Evolutionary conservation across 2,797 vertebrate species (phyloP), one percentile per base, ranked within the genome.

Genomic region (Clarias laeviceps): DNA sequence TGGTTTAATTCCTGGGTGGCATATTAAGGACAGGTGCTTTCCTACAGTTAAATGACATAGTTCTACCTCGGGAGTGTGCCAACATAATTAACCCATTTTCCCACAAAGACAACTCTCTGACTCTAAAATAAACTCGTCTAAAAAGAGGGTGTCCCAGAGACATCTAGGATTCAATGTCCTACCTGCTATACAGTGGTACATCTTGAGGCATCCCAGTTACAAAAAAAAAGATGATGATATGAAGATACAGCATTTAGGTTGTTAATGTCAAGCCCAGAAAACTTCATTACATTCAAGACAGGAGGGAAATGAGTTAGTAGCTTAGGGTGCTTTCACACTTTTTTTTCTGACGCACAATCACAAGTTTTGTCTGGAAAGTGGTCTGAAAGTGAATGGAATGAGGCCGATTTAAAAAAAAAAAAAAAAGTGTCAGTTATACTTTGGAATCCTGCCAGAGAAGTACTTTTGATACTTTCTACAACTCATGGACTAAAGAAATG

Each of bases 1-100:
- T 59, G 50, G 54, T 82, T 72, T 82, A 61, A 82, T 72, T 80
- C 79, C 61, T 80, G 79, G 62, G 62, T 80, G 62, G 62, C 74
- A 9, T 80, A 54, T 80, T 80, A 80, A 80, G 79, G 79, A 66
- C 79, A 80, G 79, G 79, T 80, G 79, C 62, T 80, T 80, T 80
- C 79, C 62, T 29, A 66, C 62, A 29, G 62, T 50, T 66, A 80
- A 50, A 66, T 80, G 79, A 80, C 79, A 80, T 22, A 80, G 79
- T 80, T 80, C n/a, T 66, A 80, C 79, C 79, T 54, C 40, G 61
- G 62, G 62, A 80, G 79, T 66, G 62, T 22, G 65, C 61, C 37
- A 45, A 80, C 45, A 80, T 80, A 80, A 80, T 80, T 80, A 80
- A 80, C 79, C 79, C 62, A 80, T 80, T 66, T 80, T 50, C n/a